Evolutionary conservation across 1,140 invertebrate genomes (phyloP), one percentile per base, ranked within the genome.

Genomic region (Ips typographus): DNA sequence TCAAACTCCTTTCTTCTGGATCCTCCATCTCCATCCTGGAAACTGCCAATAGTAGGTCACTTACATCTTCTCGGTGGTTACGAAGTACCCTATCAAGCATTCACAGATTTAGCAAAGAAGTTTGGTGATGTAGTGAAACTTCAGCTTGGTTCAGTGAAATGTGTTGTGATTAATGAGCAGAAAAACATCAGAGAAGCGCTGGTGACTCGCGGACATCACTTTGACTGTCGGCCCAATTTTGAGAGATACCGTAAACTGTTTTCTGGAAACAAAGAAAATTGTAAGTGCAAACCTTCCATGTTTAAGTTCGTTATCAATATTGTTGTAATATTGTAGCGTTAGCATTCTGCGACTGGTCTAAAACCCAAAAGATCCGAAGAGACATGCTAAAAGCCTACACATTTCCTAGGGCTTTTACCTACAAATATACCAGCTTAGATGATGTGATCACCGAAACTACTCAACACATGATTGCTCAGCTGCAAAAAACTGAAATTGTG

Each of bases 311-410:
- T 55, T 55, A 22, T 22, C 22, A 22, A 22, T 22, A 22, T 22
- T 22, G 22, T 22, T 22, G 22, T 55, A 6, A 37, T 55, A 40
- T n/a, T 40, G 93, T 83, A 94, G 93, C 93, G 62, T 79, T 95
- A 65, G 93, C 93, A 2, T 88, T 95, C 55, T 93, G 91, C 77
- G 88, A 94, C 76, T 94, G 91, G 92, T 92, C 90, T 1, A 86
- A 90, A 1, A 79, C 92, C 0, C 94, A 95, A 74, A 89, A 90
- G 69, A 84, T 84, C 0, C 84, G 93, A n/a, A 81, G 94, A 40
- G 91, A 93, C 71, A 85, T 95, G 69, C 86, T 91, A 0, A 84
- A 88, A 40, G 84, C 85, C 0, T 88, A 93, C 78, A 90, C 91
- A 64, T 91, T 91, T 7, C 92, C 92, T 0, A 85, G 89, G 53